phyloP scores from a whole-genome alignment of 2,113 vertebrate genomes.

The Hepsetus odoe region DNA sequence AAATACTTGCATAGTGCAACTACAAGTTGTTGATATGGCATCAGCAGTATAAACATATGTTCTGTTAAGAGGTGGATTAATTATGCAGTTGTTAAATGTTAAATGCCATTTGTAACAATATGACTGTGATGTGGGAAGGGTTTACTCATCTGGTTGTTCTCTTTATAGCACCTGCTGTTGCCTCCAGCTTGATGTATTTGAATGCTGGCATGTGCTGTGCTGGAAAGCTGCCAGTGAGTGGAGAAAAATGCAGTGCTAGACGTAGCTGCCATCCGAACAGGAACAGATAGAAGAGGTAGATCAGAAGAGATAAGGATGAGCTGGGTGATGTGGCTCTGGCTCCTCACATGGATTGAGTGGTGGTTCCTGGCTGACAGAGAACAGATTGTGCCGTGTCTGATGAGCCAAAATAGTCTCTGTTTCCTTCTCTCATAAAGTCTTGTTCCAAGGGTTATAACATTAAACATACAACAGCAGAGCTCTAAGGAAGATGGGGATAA shows the following conservation, averaged over 20 bases:
- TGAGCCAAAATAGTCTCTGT: background rate
- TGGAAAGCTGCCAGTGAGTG: background rate
- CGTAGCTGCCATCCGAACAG: background rate
- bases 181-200: background rate
- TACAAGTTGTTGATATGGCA: too few relatives aligned
- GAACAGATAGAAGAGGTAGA: constrained; percentile 2
- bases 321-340: constrained; percentile 1
- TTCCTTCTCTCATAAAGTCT: background rate
- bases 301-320: background rate
- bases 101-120: too few relatives aligned
- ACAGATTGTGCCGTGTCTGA: background rate
- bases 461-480: background rate
- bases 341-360: constrained; percentile 17
- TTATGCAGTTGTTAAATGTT: too few relatives aligned
- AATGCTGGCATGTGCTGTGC: background rate
- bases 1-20: too few relatives aligned
- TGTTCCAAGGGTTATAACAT: background rate
- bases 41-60: too few relatives aligned
- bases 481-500: background rate
- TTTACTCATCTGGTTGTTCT: background rate
- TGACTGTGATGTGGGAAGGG: background rate
- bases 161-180: background rate
- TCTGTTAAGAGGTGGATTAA: too few relatives aligned
- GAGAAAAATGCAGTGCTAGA: constrained; percentile 12
- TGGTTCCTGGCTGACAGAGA: constrained; percentile 2